Percentiles rank a stretch among this genome's conserved stretches.
phyloP scores from a whole-genome alignment of 92 coral and sea anemone species.

The Parazoanthus swiftii region DNA sequence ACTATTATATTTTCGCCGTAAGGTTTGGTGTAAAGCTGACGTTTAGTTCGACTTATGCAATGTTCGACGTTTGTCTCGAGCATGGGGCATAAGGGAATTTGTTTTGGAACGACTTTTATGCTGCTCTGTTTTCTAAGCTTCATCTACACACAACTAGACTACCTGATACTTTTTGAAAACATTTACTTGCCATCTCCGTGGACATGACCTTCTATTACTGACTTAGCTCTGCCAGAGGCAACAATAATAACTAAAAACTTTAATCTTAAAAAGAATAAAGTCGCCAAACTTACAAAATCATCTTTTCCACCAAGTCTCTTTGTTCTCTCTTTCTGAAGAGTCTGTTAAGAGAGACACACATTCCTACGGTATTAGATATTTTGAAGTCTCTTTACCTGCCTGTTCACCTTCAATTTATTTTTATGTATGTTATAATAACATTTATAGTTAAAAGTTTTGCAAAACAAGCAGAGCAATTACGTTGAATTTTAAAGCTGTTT shows the following conservation, averaged over 20 bases:
- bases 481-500: no score
- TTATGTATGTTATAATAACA: no score
- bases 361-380: not conserved
- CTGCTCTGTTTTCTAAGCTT: not conserved
- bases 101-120: not conserved
- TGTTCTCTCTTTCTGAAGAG: slow-evolving; percentile 90
- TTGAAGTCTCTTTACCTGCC: no score
- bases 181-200: no score
- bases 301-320: slow-evolving; percentile 89
- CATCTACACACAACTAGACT: slow-evolving; percentile 22
- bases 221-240: no score
- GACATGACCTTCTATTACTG: no score
- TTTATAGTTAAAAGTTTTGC: not conserved
- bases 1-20: no score
- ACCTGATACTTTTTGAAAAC: not conserved
- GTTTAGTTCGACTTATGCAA: not conserved
- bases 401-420: no score
- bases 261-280: no score
- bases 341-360: slow-evolving; percentile 46
- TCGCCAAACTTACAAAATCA: slow-evolving; percentile 81
- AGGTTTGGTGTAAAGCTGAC: no score
- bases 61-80: no score
- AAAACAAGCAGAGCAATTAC: not conserved
- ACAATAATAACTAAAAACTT: not conserved
- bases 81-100: not conserved